These are phyloP conservation scores for Eremobia ochroleuca DNA, from an alignment of 2,888 invertebrate genomes.

Conservation along the genomic window DNA sequence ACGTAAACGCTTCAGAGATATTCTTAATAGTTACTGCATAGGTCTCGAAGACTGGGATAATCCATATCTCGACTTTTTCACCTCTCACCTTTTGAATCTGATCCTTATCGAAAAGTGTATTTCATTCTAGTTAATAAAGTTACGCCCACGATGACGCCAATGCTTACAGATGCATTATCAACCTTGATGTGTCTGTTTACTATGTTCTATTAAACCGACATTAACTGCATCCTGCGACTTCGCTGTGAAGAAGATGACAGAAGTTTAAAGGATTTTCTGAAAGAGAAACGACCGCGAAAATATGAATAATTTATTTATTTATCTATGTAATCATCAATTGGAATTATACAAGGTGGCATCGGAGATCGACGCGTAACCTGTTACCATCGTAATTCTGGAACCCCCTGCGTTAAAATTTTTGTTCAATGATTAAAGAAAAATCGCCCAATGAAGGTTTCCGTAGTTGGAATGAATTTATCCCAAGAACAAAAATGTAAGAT, in stretches of 20 bases:
- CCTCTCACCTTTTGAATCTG: slow-evolving; percentile 32
- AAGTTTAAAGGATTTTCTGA: slow-evolving; percentile 3
- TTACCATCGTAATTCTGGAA: too few relatives aligned
- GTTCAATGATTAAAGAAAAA: too few relatives aligned
- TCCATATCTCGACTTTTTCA: slow-evolving; percentile 14
- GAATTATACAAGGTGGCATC: too few relatives aligned
- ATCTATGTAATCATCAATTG: not conserved
- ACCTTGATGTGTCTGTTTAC: slow-evolving; percentile 44
- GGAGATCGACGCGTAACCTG: too few relatives aligned
- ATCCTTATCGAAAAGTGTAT: slow-evolving; percentile 36
- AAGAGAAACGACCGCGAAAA: not conserved
- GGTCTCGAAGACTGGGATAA: slow-evolving; percentile 8
- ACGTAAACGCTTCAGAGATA: not conserved
- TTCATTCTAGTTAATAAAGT: slow-evolving; percentile 21
- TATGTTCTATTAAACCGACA: slow-evolving; percentile 5
- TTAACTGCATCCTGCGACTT: slow-evolving; percentile 22
- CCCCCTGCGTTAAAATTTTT: too few relatives aligned
- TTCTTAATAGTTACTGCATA: not conserved
- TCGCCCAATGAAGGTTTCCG: too few relatives aligned
- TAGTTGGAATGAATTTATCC: too few relatives aligned
- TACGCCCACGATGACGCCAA: slow-evolving; percentile 47
- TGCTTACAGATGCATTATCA: slow-evolving; percentile 27
- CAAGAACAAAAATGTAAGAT: too few relatives aligned
- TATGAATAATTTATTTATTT: not conserved
- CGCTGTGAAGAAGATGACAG: not conserved